Evolutionary conservation across 1,140 invertebrate genomes (phyloP), one percentile per base, ranked within the genome.

Genomic region (Drosophila bocki): DNA sequence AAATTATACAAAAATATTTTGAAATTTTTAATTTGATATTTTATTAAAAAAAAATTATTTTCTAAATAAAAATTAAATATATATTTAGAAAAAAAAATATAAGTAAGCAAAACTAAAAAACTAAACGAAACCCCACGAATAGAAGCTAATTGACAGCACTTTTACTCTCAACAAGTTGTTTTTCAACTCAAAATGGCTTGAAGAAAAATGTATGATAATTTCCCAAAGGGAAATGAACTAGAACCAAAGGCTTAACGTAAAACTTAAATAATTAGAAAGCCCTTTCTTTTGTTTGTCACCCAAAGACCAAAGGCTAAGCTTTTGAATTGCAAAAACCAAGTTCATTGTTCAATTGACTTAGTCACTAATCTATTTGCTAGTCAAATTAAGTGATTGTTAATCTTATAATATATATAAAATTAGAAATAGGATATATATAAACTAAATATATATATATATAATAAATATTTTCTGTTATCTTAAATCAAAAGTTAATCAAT

Each of bases 141-240:
- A 17, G 13, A 22, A 48, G 60, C 44, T 48, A 68, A 68, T 68
- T 65, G 64, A 64, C 60, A 48, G 26, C 48, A 71, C 68, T 65
- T 67, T 71, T 71, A 71, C 68, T 71, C 42, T 65, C 61, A 64
- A 37, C 54, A 47, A 58, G 29, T 63, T 22, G 44, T 15, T 57
- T 57, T 37, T 17, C 50, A 17, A 29, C 26, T 11, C 15, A 29
- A 42, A 42, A 7, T 22, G 12, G 12, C 9, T 19, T 5, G 0
- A 19, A 19, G 19, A 45, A 12, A 45, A 22, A 3, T 5, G 15
- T 53, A 53, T 15, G 51, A 19, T 35, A 35, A 53, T 53, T 54
- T 39, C 5, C 0, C 7, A 22, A 22, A 22, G 51, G 51, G 12
- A 53, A 54, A 54, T 54, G 33, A 60, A 60, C 17, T 17, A 60